Conservation (phyloP, 2,888 invertebrate genomes). For the Hypena proboscidalis region DNA sequence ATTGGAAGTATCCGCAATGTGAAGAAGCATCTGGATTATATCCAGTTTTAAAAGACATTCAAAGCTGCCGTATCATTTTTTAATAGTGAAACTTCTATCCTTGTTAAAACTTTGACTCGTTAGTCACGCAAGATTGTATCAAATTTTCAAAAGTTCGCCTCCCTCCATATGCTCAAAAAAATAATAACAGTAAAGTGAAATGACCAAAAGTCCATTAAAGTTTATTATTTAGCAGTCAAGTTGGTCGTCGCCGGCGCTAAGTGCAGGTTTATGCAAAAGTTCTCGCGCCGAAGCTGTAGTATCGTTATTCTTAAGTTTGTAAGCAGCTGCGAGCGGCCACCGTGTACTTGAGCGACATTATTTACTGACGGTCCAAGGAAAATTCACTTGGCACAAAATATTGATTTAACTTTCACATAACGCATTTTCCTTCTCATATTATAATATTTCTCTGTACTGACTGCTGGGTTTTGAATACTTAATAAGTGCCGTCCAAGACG, state of each 20-base stretch:
- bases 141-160: constrained; percentile 35
- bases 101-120: constrained; percentile 35
- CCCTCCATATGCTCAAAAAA: constrained; percentile 27
- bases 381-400: constrained; percentile 36
- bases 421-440: not conserved
- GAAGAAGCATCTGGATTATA: no score
- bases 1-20: no score
- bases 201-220: constrained; percentile 48
- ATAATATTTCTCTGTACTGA: not conserved
- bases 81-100: constrained; percentile 26
- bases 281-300: constrained; percentile 48
- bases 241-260: constrained; percentile 42
- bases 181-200: constrained; percentile 40
- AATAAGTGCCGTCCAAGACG: no score
- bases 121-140: constrained; percentile 26
- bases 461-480: no score
- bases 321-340: constrained; percentile 52
- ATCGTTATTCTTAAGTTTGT: constrained; percentile 55
- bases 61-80: constrained; percentile 9
- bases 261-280: constrained; percentile 56
- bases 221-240: constrained; percentile 54
- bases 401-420: constrained; percentile 16
- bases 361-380: constrained; percentile 21
- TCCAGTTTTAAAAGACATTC: not conserved
- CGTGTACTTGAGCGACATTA: constrained; percentile 34